Evolutionary conservation across 2,888 invertebrate genomes (phyloP).

Genomic region (Ectemnius continuus): DNA sequence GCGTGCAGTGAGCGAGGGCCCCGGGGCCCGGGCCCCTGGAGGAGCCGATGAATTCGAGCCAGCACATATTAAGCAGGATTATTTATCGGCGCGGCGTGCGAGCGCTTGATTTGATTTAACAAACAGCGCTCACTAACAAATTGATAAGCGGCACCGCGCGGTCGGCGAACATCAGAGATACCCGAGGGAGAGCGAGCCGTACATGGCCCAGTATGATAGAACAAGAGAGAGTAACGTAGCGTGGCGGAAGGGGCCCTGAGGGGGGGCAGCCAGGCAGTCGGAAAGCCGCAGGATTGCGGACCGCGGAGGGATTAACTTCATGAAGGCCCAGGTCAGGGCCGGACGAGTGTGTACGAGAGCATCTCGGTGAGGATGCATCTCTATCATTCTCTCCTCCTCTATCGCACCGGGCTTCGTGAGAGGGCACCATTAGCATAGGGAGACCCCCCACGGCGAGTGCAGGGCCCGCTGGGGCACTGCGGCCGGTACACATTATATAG

Average conservation of each 20-base stretch:
- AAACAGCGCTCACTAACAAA: conserved; percentile 76
- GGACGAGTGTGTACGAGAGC: conserved; percentile 49
- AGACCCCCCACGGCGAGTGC: conserved; percentile 74
- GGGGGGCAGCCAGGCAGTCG: conserved; percentile 43
- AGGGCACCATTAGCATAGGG: conserved; percentile 77
- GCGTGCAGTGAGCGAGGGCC: conserved; percentile 16
- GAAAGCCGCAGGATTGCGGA: conserved; percentile 21
- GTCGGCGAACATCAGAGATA: conserved; percentile 75
- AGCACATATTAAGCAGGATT: conserved; percentile 75
- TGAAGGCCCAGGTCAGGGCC: conserved; percentile 69
- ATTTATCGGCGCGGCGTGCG: conserved; percentile 69
- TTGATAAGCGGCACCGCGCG: conserved; percentile 74
- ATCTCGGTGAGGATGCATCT: conserved; percentile 10
- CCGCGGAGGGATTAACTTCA: conserved; percentile 16
- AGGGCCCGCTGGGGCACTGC: conserved; percentile 63
- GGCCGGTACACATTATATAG: conserved; percentile 72
- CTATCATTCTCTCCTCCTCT: conserved; percentile 13
- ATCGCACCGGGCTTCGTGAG: conserved; percentile 69
- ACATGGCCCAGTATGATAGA: neutral
- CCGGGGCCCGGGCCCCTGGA: conserved; percentile 19
- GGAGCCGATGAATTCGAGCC: conserved; percentile 41
- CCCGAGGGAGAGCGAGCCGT: conserved; percentile 22
- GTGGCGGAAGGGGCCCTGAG: conserved; percentile 30
- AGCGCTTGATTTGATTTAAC: conserved; percentile 73
- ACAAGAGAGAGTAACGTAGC: conserved; percentile 61